These are phyloP conservation scores for Clupea harengus DNA, from an alignment of 2,113 vertebrate genomes.

Conservation along the genomic window DNA sequence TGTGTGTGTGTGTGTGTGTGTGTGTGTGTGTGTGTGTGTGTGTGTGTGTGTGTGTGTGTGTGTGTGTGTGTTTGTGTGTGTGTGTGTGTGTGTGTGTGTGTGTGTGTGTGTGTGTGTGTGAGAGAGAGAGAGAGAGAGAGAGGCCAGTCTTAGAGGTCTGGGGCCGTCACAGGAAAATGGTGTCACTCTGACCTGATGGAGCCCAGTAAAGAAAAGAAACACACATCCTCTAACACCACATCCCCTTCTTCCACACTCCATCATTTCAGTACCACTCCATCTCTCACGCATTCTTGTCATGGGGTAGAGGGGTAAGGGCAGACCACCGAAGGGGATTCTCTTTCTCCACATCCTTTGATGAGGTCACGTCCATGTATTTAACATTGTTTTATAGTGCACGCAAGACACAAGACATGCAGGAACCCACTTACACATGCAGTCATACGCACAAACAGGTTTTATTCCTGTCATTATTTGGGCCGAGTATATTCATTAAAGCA, in stretches of 20 bases:
- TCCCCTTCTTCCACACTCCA: not conserved
- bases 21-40: too few relatives aligned
- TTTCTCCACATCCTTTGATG: not conserved
- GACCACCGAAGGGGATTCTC: not conserved
- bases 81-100: too few relatives aligned
- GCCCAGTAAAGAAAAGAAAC: not conserved
- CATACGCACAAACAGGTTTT: not conserved
- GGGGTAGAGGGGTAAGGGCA: not conserved
- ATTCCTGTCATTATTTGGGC: not conserved
- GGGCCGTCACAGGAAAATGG: too few relatives aligned
- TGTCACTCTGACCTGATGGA: not conserved
- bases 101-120: too few relatives aligned
- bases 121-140: not conserved
- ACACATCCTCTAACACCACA: conserved; percentile 1
- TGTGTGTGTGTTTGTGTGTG: too few relatives aligned
- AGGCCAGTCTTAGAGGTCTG: too few relatives aligned
- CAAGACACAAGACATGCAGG: not conserved
- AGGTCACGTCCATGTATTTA: not conserved
- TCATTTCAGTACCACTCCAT: not conserved
- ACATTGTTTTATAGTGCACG: not conserved
- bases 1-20: too few relatives aligned
- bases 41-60: too few relatives aligned
- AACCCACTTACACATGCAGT: not conserved
- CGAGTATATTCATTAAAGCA: not conserved
- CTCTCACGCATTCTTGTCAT: not conserved